phyloP scores from a whole-genome alignment of 2,888 invertebrate species.

The Iphiclides podalirius region DNA sequence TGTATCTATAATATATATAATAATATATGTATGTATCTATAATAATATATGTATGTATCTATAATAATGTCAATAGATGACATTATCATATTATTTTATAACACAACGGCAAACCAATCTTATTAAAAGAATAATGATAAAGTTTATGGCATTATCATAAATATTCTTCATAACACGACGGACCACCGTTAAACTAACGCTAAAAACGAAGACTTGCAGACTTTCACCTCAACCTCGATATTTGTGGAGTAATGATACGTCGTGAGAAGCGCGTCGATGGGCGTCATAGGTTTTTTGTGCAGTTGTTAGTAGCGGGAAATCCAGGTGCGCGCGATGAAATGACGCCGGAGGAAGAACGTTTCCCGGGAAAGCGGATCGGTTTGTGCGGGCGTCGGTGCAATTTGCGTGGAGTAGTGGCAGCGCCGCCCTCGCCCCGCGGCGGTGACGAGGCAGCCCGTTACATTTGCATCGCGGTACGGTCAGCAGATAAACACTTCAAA shows the following conservation, averaged over 20 bases:
- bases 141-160: no score
- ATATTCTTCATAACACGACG: no score
- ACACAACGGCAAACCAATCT: no score
- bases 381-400: slow-evolving; percentile 34
- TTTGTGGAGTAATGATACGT: slow-evolving; percentile 45
- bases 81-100: no score
- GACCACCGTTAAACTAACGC: slow-evolving; percentile 7
- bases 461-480: slow-evolving; percentile 56
- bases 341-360: slow-evolving; percentile 22
- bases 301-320: slow-evolving; percentile 20
- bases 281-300: slow-evolving; percentile 19
- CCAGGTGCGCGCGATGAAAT: slow-evolving; percentile 19
- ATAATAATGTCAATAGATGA: no score
- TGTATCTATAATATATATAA: no score
- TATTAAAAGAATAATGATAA: no score
- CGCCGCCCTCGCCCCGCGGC: slow-evolving; percentile 31
- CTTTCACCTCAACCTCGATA: slow-evolving; percentile 50
- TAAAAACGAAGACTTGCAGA: slow-evolving; percentile 24
- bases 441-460: slow-evolving; percentile 45
- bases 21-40: no score
- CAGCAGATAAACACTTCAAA: no score
- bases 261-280: slow-evolving; percentile 29
- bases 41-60: no score
- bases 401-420: slow-evolving; percentile 32
- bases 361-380: slow-evolving; percentile 27